A percentile compares a stretch with the other conserved stretches of the same genome.
These are phyloP conservation scores for Pseudomyrmex flavicornis DNA, from an alignment of 1,140 invertebrate species.

Conservation along the genomic window DNA sequence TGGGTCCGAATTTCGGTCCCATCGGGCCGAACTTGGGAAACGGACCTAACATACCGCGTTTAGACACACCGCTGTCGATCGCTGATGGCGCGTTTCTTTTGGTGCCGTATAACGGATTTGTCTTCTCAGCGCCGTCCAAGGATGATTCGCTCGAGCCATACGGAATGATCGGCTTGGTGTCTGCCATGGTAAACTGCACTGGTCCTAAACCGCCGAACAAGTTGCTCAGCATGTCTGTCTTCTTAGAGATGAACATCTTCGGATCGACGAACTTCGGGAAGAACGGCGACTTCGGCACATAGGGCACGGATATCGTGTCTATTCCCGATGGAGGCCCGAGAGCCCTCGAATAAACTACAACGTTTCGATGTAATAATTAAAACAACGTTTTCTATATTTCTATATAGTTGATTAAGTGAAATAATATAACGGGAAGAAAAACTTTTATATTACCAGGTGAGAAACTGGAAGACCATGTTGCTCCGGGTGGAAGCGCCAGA, in stretches of 20 bases:
- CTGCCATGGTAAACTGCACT: constrained; percentile 28
- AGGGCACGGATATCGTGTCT: constrained; percentile 77
- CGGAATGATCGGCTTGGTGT: constrained; percentile 48
- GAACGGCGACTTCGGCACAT: constrained; percentile 75
- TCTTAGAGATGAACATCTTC: constrained; percentile 77
- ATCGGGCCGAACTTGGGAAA: constrained; percentile 66
- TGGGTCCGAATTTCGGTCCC: constrained; percentile 56
- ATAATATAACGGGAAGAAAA: not conserved
- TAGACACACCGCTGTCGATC: constrained; percentile 40
- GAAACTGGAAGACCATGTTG: constrained; percentile 67
- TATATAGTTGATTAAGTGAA: constrained; percentile 34
- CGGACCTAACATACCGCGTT: constrained; percentile 71
- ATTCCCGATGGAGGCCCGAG: constrained; percentile 71
- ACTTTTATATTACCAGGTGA: constrained; percentile 73
- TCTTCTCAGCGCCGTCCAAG: constrained; percentile 49
- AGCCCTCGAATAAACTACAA: constrained; percentile 75
- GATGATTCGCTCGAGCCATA: constrained; percentile 13
- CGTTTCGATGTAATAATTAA: constrained; percentile 11
- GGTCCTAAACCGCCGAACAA: constrained; percentile 75
- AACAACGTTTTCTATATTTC: not conserved
- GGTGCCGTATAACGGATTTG: not conserved
- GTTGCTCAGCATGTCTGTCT: constrained; percentile 78
- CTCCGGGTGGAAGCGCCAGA: constrained; percentile 65
- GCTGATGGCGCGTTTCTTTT: not conserved
- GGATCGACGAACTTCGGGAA: constrained; percentile 81